Evolutionary conservation across 2,113 vertebrate genomes (phyloP).

Genomic region (Nothocercus nigrocapillus): DNA sequence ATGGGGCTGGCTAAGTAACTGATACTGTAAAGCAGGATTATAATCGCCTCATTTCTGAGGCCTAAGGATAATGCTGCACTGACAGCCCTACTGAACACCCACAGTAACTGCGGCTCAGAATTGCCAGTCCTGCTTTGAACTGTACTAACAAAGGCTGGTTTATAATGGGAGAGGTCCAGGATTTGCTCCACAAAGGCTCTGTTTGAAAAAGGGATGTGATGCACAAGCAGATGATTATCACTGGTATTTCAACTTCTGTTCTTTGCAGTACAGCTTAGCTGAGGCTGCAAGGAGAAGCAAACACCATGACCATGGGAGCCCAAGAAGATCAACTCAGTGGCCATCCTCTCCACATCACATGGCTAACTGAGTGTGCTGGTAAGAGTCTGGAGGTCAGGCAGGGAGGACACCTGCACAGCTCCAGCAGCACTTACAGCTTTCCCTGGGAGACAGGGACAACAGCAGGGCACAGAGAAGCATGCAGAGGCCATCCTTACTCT

Average conservation of each 20-base stretch:
- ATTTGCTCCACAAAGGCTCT: background rate
- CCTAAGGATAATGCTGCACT: background rate
- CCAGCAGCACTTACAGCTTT: background rate
- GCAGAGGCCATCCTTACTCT: background rate
- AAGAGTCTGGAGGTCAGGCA: background rate
- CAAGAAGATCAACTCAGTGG: background rate
- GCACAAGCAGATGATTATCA: background rate
- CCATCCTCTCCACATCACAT: background rate
- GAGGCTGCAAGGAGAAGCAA: background rate
- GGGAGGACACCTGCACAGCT: background rate
- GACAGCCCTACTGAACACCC: accelerated
- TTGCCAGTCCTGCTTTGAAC: background rate
- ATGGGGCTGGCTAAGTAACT: background rate
- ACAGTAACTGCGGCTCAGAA: background rate
- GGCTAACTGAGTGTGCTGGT: background rate
- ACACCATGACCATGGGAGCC: background rate
- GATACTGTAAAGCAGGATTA: background rate
- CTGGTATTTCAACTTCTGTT: background rate
- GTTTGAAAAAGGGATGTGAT: background rate
- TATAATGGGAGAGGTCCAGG: background rate
- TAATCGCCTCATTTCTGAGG: background rate
- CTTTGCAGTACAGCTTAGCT: accelerated
- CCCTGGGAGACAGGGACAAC: background rate
- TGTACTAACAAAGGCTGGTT: background rate
- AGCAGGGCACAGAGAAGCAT: accelerated